A percentile compares a stretch with the other conserved stretches of the same genome.
Evolutionary conservation across 2,113 vertebrate genomes (phyloP).

Genomic region (Tricholaema leucomelas): DNA sequence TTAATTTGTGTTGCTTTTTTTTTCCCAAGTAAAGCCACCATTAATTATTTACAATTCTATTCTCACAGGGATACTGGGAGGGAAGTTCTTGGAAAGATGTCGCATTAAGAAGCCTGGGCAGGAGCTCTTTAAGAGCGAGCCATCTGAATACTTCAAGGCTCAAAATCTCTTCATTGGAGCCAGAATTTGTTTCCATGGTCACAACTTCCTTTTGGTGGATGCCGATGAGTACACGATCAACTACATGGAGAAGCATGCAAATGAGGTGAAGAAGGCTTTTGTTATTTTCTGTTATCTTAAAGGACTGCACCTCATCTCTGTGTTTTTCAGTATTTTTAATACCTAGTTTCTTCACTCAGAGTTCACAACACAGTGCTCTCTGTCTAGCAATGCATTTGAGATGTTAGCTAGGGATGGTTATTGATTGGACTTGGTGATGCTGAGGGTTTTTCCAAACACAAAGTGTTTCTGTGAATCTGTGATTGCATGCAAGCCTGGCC

Average conservation of each 20-base stretch:
- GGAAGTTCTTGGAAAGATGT: slow-evolving; percentile 85
- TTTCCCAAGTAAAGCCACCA: neutral
- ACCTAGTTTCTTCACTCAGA: slow-evolving; percentile 34
- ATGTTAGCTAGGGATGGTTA: neutral
- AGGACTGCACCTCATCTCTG: neutral
- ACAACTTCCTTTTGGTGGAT: slow-evolving; percentile 81
- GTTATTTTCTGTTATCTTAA: neutral
- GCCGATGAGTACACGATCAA: slow-evolving; percentile 88
- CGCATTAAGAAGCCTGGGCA: slow-evolving; percentile 88
- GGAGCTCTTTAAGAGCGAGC: slow-evolving; percentile 85
- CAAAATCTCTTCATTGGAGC: slow-evolving; percentile 88
- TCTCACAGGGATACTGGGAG: slow-evolving; percentile 80
- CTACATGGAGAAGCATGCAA: slow-evolving; percentile 88
- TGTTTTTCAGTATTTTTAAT: slow-evolving; percentile 37
- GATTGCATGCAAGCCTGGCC: neutral
- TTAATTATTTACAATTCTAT: slow-evolving; percentile 52
- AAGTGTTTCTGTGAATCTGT: too few relatives aligned
- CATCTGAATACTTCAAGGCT: slow-evolving; percentile 81
- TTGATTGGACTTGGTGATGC: too few relatives aligned
- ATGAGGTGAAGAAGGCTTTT: slow-evolving; percentile 78
- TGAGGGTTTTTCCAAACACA: too few relatives aligned
- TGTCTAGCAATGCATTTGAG: neutral
- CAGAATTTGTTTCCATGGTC: slow-evolving; percentile 80
- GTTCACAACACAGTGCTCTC: neutral
- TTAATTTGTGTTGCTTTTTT: neutral